Evolutionary conservation across 2,113 vertebrate species (phyloP).

Genomic region (Apus apus): DNA sequence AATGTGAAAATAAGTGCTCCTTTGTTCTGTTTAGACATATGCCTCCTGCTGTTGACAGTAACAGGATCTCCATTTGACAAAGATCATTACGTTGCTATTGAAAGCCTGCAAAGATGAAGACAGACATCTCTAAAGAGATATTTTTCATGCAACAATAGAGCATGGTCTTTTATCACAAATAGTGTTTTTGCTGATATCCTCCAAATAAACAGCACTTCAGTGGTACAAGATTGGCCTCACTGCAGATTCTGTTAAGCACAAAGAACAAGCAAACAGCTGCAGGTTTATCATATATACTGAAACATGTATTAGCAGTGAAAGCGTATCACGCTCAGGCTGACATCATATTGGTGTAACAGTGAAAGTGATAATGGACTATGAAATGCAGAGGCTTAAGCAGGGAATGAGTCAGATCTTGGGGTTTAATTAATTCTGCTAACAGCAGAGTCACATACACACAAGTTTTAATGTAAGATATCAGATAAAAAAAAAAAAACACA

Average conservation of each 20-base stretch:
- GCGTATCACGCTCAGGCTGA: background rate
- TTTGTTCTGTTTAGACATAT: conserved; percentile 50
- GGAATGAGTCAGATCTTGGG: background rate
- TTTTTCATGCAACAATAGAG: background rate
- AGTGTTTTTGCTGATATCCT: background rate
- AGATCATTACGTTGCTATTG: conserved; percentile 51
- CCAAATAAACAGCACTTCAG: background rate
- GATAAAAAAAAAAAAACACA: background rate
- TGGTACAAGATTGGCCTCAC: background rate
- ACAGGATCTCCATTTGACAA: conserved; percentile 58
- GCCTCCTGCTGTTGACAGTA: conserved; percentile 53
- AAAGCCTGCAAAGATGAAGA: conserved; percentile 55
- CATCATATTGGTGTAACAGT: background rate
- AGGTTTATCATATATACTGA: background rate
- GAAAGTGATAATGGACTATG: background rate
- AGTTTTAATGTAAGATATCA: background rate
- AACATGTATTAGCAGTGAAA: background rate
- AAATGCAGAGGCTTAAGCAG: background rate
- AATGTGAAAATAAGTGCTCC: conserved; percentile 44
- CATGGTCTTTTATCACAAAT: conserved; percentile 1
- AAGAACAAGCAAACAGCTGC: background rate
- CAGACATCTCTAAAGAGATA: conserved; percentile 54
- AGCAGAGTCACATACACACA: background rate
- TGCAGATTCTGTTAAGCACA: background rate
- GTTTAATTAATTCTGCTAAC: background rate